A percentile compares a stretch with the other conserved stretches of the same genome.
These are phyloP conservation scores for Aporrectodea caliginosa DNA, from an alignment of 1,140 invertebrate species.

Conservation along the genomic window DNA sequence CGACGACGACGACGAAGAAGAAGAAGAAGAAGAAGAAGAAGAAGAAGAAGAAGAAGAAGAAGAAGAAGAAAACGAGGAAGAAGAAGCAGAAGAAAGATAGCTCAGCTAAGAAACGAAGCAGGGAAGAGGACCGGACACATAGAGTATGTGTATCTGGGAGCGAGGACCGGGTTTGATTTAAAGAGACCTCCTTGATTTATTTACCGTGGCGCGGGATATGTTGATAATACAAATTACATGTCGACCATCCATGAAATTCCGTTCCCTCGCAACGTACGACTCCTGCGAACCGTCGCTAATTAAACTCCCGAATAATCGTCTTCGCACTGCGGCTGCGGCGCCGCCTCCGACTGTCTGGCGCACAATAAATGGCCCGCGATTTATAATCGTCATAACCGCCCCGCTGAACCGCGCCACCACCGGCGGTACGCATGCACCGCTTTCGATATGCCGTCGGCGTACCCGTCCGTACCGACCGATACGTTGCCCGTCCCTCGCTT, in stretches of 20 bases:
- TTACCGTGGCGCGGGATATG: not conserved
- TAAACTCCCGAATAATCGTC: not conserved
- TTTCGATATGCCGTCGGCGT: not conserved
- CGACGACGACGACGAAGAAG: not conserved
- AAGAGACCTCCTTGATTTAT: not conserved
- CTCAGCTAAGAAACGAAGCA: not conserved
- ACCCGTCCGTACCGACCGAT: not conserved
- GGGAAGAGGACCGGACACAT: not conserved
- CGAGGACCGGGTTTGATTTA: not conserved
- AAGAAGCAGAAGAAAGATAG: not conserved
- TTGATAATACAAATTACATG: not conserved
- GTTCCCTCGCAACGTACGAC: not conserved
- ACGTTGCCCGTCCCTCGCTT: not conserved
- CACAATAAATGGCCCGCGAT: not conserved
- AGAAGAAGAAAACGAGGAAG: not conserved
- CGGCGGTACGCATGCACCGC: too few species aligned
- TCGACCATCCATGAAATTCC: not conserved
- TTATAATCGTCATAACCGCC: not conserved
- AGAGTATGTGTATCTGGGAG: not conserved
- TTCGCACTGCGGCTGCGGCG: too few species aligned
- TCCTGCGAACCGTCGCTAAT: not conserved
- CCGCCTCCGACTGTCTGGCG: too few species aligned
- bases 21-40: slow-evolving; percentile 1
- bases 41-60: not conserved
- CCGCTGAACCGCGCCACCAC: too few species aligned